These are phyloP conservation scores for Erythrocercus mccallii DNA, from an alignment of 2,113 vertebrate species.

Conservation along the genomic window DNA sequence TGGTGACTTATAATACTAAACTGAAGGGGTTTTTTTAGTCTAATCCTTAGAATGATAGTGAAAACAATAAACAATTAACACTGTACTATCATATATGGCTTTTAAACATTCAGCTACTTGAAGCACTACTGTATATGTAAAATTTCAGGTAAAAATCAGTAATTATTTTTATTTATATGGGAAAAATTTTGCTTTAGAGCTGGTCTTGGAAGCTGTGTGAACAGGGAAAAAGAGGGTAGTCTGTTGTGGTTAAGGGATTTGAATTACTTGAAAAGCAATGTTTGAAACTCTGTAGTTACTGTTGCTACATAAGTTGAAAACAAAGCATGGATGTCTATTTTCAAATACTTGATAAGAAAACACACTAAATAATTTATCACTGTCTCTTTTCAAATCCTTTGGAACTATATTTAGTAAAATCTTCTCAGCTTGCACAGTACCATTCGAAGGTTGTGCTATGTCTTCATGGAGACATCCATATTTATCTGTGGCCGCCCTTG, in stretches of 20 bases:
- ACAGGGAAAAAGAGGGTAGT: background rate
- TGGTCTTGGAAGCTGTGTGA: background rate
- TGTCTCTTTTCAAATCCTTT: background rate
- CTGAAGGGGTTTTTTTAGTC: rapidly evolving
- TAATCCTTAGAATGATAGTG: background rate
- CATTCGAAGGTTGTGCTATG: background rate
- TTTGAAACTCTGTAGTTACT: background rate
- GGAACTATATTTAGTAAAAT: background rate
- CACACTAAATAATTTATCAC: background rate
- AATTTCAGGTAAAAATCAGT: background rate
- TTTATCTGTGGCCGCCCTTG: too few relatives aligned
- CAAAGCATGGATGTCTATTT: background rate
- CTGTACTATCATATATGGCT: background rate
- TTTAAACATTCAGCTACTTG: background rate
- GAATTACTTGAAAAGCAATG: background rate
- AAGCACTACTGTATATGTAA: background rate
- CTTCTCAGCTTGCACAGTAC: background rate
- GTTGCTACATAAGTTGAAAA: background rate
- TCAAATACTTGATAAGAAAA: background rate
- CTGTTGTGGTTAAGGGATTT: background rate
- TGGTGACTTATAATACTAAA: background rate
- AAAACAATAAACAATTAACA: background rate
- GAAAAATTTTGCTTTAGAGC: background rate
- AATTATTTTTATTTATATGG: background rate
- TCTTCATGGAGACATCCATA: background rate